phyloP scores from a whole-genome alignment of 2,797 vertebrate species.

The Toxotes lorentzi region DNA sequence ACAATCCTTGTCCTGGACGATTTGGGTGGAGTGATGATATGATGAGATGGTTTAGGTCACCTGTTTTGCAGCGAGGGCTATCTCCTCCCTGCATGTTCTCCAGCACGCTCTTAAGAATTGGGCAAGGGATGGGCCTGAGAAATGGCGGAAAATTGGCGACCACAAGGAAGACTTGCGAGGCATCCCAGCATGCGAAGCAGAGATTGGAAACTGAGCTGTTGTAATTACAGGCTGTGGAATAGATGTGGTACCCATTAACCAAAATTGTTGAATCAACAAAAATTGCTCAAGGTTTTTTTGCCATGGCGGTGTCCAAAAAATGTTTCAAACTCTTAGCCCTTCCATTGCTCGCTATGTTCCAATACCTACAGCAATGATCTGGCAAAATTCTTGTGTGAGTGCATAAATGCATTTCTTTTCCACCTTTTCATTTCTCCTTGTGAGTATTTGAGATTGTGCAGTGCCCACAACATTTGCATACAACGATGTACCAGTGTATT shows the following conservation, averaged over 20 bases:
- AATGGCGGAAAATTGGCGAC: constrained; percentile 88
- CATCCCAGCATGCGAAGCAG: constrained; percentile 85
- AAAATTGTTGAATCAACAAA: constrained; percentile 92
- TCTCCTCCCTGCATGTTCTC: constrained; percentile 73
- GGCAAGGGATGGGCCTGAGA: constrained; percentile 76
- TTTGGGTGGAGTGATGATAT: constrained; percentile 53
- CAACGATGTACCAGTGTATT: constrained; percentile 32
- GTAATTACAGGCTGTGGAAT: constrained; percentile 91
- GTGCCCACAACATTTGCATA: constrained; percentile 55
- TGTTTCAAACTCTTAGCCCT: constrained; percentile 83
- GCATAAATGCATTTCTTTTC: constrained; percentile 66
- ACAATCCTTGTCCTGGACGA: constrained; percentile 65
- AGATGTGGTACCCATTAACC: constrained; percentile 91
- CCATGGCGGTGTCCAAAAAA: constrained; percentile 86
- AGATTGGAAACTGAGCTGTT: constrained; percentile 91
- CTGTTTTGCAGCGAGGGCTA: constrained; percentile 77
- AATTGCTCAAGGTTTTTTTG: constrained; percentile 87
- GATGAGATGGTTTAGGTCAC: constrained; percentile 80
- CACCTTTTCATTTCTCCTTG: constrained; percentile 47
- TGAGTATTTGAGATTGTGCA: constrained; percentile 34
- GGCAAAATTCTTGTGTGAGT: constrained; percentile 76
- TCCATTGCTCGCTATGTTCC: constrained; percentile 84
- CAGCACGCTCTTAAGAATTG: constrained; percentile 67
- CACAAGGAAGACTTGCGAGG: constrained; percentile 84
- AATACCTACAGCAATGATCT: constrained; percentile 86